Evolutionary conservation across 2,888 invertebrate species (phyloP), one percentile per base, ranked within the genome.

Genomic region (Latheticus oryzae): DNA sequence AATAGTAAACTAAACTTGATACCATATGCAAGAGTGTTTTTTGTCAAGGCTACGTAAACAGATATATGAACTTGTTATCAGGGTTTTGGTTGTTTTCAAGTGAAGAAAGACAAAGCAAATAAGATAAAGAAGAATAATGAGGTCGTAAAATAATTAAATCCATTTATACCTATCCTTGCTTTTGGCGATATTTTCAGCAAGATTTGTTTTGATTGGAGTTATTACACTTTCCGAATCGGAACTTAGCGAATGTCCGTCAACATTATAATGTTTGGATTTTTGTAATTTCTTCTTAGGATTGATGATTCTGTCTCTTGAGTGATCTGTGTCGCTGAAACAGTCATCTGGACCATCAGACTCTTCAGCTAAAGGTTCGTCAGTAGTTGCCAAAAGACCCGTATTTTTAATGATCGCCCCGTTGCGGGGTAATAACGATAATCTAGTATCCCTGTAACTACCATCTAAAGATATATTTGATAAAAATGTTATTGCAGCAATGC

Each of bases 381-480:
- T 61, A 30, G 67, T 65, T 11, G 43, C 53, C 17, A 62, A 52
- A 3, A 66, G 38, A 38, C 65, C 60, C 5, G 70, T 60, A 54
- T 65, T 63, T 64, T 73, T 74, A 4, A 60, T 68, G 37, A 76
- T 70, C 19, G 76, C 76, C 58, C 78, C 80, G 68, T 78, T 79
- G 56, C 79, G 74, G 37, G 81, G 76, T 47, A 81, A 63, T 19
- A 79, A 68, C 15, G 80, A 82, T 73, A 87, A 77, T 78, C 83
- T 86, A 58, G 87, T 87, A 76, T 90, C 89, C 75, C 85, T 86
- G 79, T 91, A 89, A 69, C 89, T 90, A 65, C 96, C 96, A 83
- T 96, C 95, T 62, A 97, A 83, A 62, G 96, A 95, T 76, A 97
- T 97, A 81, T 96, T 97, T 48, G 95, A 90, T 69, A 97, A 84